A percentile compares a stretch with the other conserved stretches of the same genome.
Conservation (phyloP, 2,113 vertebrate genomes). For the Mustela nigripes region DNA sequence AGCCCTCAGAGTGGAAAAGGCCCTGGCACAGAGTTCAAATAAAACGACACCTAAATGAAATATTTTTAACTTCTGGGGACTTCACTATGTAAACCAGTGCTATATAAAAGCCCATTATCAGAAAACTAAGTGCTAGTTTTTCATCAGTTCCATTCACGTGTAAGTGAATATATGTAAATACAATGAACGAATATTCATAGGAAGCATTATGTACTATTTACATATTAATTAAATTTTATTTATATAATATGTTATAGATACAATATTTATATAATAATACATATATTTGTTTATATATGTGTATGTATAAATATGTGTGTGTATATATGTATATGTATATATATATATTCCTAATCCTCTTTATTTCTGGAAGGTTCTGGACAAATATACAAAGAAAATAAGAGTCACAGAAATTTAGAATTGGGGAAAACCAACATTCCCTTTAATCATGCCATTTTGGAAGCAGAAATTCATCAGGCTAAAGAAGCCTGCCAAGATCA, state of each 20-base stretch:
- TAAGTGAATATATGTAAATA: not conserved
- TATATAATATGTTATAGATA: not conserved
- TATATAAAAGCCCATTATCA: not conserved
- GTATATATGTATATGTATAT: no score
- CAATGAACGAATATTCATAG: not conserved
- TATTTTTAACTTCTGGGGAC: slow-evolving; percentile 29
- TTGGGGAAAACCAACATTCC: not conserved
- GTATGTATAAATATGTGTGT: not conserved
- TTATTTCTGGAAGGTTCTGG: not conserved
- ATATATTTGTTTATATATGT: not conserved
- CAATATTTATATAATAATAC: not conserved
- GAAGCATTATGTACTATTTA: not conserved
- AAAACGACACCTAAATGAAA: not conserved
- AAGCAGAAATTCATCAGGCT: not conserved
- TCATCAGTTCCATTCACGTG: not conserved
- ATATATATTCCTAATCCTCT: not conserved
- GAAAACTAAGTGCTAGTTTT: slow-evolving; percentile 1
- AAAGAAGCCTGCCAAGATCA: not conserved
- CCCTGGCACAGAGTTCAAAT: not conserved
- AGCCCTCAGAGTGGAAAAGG: not conserved
- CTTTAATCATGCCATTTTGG: not conserved
- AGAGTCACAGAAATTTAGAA: not conserved
- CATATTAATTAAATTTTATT: not conserved
- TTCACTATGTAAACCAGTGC: not conserved
- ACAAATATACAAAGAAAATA: slow-evolving; percentile 6